Conservation (phyloP, 2,797 vertebrate genomes). For the Moxostoma hubbsi region DNA sequence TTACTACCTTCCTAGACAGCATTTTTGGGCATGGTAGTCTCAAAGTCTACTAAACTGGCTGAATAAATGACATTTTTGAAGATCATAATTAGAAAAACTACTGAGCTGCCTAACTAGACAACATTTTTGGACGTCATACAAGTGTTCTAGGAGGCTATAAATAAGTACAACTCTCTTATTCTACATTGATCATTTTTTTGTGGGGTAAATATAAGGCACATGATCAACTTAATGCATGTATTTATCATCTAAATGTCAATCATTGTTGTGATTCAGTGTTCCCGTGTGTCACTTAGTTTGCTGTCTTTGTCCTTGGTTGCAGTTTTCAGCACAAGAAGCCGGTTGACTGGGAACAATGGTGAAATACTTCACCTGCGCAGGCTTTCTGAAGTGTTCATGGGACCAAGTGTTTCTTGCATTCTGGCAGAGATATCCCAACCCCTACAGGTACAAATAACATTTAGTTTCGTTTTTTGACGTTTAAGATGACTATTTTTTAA, state of each 20-base stretch:
- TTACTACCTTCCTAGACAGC: not conserved
- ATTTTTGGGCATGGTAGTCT: not conserved
- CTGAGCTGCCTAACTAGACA: not conserved
- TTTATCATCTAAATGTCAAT: not conserved
- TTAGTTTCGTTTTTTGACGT: too few species aligned
- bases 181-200: too few species aligned
- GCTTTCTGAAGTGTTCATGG: constrained; percentile 91
- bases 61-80: not conserved
- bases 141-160: not conserved
- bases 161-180: not conserved
- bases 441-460: constrained; percentile 83
- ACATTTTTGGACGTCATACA: not conserved
- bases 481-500: too few species aligned
- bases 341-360: constrained; percentile 84
- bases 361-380: constrained; percentile 88
- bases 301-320: not conserved
- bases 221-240: too few species aligned
- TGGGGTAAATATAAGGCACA: too few species aligned
- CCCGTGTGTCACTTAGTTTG: not conserved
- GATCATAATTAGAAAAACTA: not conserved
- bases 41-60: not conserved
- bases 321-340: constrained; percentile 1
- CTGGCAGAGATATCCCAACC: constrained; percentile 96
- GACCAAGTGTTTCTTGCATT: constrained; percentile 96
- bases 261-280: not conserved